These are phyloP conservation scores for Heliconius charithonia DNA, from an alignment of 2,888 invertebrate species.

Conservation along the genomic window DNA sequence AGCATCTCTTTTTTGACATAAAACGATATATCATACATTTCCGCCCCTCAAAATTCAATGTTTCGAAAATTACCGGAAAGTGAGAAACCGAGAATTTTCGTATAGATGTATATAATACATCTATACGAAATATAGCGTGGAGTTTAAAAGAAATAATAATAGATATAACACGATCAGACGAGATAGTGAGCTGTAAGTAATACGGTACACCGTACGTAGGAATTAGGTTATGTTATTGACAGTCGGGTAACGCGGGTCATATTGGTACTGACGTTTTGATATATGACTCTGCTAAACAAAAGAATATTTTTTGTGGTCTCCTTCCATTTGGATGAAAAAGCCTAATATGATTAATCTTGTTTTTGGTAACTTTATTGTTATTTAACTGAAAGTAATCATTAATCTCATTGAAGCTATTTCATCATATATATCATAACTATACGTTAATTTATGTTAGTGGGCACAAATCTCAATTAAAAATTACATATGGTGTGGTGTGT, in stretches of 20 bases:
- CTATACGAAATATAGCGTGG: neutral
- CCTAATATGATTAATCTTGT: constrained; percentile 5
- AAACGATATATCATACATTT: too few species aligned
- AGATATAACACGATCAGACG: constrained; percentile 27
- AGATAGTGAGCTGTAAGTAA: constrained; percentile 43
- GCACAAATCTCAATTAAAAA: too few species aligned
- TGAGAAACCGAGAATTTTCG: neutral
- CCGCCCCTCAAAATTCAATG: too few species aligned
- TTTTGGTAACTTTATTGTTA: neutral
- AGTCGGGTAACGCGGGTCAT: constrained; percentile 45
- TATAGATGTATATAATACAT: too few species aligned
- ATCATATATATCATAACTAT: too few species aligned
- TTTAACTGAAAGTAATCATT: neutral
- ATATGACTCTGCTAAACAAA: constrained; percentile 42
- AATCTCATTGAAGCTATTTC: neutral
- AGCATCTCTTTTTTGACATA: too few species aligned
- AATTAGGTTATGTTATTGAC: constrained; percentile 47
- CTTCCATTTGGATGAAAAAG: constrained; percentile 22
- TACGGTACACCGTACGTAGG: constrained; percentile 45
- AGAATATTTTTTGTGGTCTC: constrained; percentile 34
- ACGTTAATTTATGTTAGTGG: too few species aligned
- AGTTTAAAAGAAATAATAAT: neutral
- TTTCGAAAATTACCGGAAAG: too few species aligned
- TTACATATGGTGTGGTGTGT: too few species aligned
- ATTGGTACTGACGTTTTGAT: constrained; percentile 47